Conservation (phyloP, 53 echinoderm and acorn worm genomes). For the Apostichopus leukothele region DNA sequence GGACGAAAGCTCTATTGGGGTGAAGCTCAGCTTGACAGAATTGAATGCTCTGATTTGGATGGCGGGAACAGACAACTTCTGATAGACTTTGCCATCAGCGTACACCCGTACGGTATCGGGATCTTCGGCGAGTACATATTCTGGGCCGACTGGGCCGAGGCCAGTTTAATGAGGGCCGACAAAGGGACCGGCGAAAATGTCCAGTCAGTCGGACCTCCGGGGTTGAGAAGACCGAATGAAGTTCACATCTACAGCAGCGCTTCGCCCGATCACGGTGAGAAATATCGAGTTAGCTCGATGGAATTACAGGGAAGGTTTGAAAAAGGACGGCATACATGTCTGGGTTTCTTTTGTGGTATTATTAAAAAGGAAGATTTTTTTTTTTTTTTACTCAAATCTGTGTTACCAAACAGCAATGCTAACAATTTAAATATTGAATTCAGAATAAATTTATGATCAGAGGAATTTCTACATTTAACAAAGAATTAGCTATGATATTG, state of each 20-base stretch:
- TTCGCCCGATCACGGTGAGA: not conserved
- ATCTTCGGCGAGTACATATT: conserved; percentile 51
- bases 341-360: too few relatives aligned
- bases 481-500: too few relatives aligned
- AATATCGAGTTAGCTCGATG: not conserved
- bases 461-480: too few relatives aligned
- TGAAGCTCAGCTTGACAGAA: conserved; percentile 59
- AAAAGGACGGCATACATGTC: not conserved
- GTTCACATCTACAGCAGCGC: conserved; percentile 12
- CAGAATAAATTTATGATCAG: too few relatives aligned
- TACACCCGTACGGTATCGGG: conserved; percentile 64
- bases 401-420: too few relatives aligned
- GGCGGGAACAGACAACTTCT: conserved; percentile 52
- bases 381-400: too few relatives aligned
- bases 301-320: not conserved
- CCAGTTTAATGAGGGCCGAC: conserved; percentile 56
- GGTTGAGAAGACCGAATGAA: conserved; percentile 63
- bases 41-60: conserved; percentile 66
- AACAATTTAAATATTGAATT: too few relatives aligned
- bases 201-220: conserved; percentile 41
- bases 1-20: conserved; percentile 78
- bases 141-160: conserved; percentile 71
- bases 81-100: conserved; percentile 39
- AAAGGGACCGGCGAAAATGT: conserved; percentile 52
- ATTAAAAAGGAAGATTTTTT: too few relatives aligned